Conservation (phyloP, 2,797 vertebrate species). For the Coilia nasus region DNA sequence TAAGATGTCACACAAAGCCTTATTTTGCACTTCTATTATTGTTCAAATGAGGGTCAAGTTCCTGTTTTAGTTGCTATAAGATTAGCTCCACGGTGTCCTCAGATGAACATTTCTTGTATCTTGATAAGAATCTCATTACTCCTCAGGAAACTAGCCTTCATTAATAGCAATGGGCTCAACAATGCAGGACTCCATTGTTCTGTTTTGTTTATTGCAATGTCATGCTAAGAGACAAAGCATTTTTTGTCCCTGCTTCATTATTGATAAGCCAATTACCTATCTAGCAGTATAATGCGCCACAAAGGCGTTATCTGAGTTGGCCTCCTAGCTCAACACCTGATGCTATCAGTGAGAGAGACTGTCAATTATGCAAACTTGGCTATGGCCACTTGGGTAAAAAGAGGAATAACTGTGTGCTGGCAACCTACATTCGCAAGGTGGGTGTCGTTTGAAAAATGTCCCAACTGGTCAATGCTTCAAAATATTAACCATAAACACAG, state of each 20-base stretch:
- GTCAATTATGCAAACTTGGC: conserved; percentile 47
- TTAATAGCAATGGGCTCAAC: conserved; percentile 51
- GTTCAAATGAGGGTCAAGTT: conserved; percentile 54
- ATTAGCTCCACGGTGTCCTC: conserved; percentile 52
- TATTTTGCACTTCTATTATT: conserved; percentile 47
- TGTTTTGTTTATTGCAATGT: conserved; percentile 61
- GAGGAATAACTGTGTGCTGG: background rate
- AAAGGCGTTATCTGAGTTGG: conserved; percentile 60
- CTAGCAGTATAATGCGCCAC: conserved; percentile 56
- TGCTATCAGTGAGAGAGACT: conserved; percentile 45
- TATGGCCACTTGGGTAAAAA: background rate
- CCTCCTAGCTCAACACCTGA: conserved; percentile 48
- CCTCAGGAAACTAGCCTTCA: conserved; percentile 56
- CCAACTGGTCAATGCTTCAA: background rate
- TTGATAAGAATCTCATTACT: conserved; percentile 61
- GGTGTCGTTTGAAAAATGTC: conserved; percentile 9
- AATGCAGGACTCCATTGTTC: conserved; percentile 41
- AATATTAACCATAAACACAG: conserved; percentile 14
- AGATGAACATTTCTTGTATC: conserved; percentile 51
- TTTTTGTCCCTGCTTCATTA: conserved; percentile 46
- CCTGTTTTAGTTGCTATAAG: conserved; percentile 51
- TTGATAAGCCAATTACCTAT: conserved; percentile 57
- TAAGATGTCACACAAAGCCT: conserved; percentile 44
- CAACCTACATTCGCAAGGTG: background rate
- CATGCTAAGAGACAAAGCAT: conserved; percentile 56